Evolutionary conservation across 1,140 invertebrate species (phyloP).

Genomic region (Ceratitis capitata): DNA sequence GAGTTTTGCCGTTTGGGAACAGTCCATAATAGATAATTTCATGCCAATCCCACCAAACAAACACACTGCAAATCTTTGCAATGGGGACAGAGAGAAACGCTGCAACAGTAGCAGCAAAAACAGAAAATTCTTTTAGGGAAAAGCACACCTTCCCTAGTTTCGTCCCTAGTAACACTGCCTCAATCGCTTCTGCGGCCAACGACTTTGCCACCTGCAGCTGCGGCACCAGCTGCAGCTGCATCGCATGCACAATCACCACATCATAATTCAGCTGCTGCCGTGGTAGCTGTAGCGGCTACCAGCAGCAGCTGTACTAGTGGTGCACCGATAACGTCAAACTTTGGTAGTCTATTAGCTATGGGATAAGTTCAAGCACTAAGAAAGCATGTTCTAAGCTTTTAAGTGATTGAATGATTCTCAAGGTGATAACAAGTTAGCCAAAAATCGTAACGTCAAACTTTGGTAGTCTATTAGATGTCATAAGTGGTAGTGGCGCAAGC

Average conservation of each 20-base stretch:
- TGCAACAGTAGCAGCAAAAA: neutral
- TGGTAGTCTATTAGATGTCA: conserved; percentile 24
- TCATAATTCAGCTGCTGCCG: neutral
- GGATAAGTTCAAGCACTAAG: too few species aligned
- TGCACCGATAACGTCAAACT: conserved; percentile 18
- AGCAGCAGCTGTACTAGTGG: neutral
- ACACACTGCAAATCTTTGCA: conserved; percentile 90
- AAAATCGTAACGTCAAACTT: too few species aligned
- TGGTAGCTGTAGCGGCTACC: neutral
- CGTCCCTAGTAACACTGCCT: neutral
- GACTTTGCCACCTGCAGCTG: neutral
- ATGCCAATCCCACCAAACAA: too few species aligned
- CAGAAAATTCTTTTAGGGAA: neutral
- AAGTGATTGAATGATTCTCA: too few species aligned
- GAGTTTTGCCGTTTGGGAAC: too few species aligned
- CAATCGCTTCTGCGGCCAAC: neutral
- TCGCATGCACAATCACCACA: neutral
- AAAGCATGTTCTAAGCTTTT: too few species aligned
- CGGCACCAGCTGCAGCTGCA: neutral
- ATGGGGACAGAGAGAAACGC: neutral
- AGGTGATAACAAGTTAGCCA: too few species aligned
- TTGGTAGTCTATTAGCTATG: neutral
- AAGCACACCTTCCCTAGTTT: too few species aligned
- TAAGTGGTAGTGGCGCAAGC: neutral
- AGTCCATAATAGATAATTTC: too few species aligned